Percentiles rank a stretch among this genome's conserved stretches.
These are phyloP conservation scores for Lasioglossum zephyrum DNA, from an alignment of 2,888 invertebrate species.

Conservation along the genomic window DNA sequence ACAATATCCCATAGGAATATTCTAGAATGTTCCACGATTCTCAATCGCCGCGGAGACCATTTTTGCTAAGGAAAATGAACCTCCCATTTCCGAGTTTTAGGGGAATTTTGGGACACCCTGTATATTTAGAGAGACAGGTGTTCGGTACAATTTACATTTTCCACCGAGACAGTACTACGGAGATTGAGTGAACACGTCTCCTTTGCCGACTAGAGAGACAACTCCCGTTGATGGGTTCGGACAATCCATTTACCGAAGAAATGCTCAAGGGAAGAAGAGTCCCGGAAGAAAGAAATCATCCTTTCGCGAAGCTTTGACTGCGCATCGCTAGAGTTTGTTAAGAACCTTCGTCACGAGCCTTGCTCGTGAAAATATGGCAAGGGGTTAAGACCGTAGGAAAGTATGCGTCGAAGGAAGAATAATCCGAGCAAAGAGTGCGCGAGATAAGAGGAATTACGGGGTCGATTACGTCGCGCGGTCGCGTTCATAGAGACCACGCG, in stretches of 20 bases:
- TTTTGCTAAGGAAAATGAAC: too few species aligned
- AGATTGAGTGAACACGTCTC: neutral
- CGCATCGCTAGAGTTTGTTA: neutral
- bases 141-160: neutral
- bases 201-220: neutral
- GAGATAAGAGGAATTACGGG: conserved; percentile 33
- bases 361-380: too few species aligned
- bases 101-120: too few species aligned
- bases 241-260: neutral
- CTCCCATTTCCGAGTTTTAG: too few species aligned
- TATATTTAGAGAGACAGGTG: neutral
- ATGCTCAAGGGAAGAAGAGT: neutral
- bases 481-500: neutral
- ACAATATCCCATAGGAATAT: too few species aligned
- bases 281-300: neutral
- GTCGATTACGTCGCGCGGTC: conserved; percentile 17
- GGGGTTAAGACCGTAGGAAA: neutral
- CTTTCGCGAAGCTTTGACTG: neutral
- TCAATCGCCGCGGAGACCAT: too few species aligned
- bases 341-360: too few species aligned
- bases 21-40: too few species aligned
- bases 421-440: neutral
- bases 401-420: neutral
- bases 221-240: neutral
- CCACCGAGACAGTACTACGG: neutral